Base-by-base conservation (phyloP, 2,888 invertebrate species). In the Allacma fusca region DNA sequence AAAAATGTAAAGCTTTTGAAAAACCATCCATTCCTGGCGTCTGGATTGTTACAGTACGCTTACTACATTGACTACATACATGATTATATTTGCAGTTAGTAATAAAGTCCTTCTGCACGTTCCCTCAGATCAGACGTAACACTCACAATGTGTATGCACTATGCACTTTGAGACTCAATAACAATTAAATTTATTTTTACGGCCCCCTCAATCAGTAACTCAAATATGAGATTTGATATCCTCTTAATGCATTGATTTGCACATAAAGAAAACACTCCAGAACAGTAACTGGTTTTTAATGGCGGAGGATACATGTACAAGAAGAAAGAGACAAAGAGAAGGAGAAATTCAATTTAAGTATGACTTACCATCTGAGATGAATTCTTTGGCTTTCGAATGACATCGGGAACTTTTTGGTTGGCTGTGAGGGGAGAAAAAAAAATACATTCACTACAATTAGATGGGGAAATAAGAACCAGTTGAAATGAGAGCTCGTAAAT, bases 281-380 rank as follows among this genome's bases (percentile, higher is more conserved):
- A 34, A 9, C 34, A 9, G 34, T 34, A 9, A 34, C 4, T 34
- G 34, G 34, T 7, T 34, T 34, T 34, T 34, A 34, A 34, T 34
- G 34, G 34, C 9, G 34, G 34, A 34, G 34, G 34, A 34, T 34
- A 4, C 34, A 34, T 12, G 19, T 16, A n/a, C 7, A 50, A 50
- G 50, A 13, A 34, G 19, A 50, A 50, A 50, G 50, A 50, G 5
- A 50, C 50, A 50, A 50, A 50, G 26, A 7, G 21, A 62, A 13
- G 62, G n/a, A 62, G 62, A n/a, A 29, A 50, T 70, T 70, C 50
- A 70, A 70, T 70, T 70, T 43, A 62, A 62, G 40, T 28, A n/a
- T 16, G 19, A 90, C 93, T 92, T 86, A 96, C 96, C 96, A 96
- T 96, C 91, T 96, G 96, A 86, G 94, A 91, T 62, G 94, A 92